Percentiles rank a stretch among this genome's conserved stretches.
Evolutionary conservation across 2,888 invertebrate species (phyloP).

Genomic region (Brenthis hecate): DNA sequence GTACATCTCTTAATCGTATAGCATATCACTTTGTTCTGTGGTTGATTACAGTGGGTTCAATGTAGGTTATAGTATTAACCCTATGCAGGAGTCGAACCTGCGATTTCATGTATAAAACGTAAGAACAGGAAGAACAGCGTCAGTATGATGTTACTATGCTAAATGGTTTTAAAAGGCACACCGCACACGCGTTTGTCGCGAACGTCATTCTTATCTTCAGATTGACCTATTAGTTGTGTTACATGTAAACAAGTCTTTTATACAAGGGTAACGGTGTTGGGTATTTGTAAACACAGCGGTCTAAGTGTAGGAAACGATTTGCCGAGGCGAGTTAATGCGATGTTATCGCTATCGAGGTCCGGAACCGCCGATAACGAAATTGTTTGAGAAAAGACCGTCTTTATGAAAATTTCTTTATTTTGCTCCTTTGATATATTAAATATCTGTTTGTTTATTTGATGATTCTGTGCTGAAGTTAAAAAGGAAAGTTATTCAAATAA

Average conservation of each 20-base stretch:
- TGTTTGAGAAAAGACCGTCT: slow-evolving; percentile 39
- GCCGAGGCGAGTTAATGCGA: slow-evolving; percentile 50
- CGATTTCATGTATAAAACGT: too few relatives aligned
- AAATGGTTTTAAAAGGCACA: too few relatives aligned
- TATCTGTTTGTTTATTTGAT: slow-evolving; percentile 13
- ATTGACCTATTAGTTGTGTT: slow-evolving; percentile 22
- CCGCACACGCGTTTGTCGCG: neutral
- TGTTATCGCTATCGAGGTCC: slow-evolving; percentile 53
- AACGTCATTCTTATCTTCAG: slow-evolving; percentile 3
- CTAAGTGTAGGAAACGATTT: slow-evolving; percentile 52
- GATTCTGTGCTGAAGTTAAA: slow-evolving; percentile 1
- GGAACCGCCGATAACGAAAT: slow-evolving; percentile 49
- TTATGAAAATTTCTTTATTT: slow-evolving; percentile 33
- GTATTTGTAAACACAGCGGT: slow-evolving; percentile 45
- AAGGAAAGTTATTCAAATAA: slow-evolving; percentile 2
- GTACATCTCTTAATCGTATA: too few relatives aligned
- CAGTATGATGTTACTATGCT: too few relatives aligned
- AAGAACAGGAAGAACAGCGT: too few relatives aligned
- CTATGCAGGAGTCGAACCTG: too few relatives aligned
- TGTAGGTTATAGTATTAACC: too few relatives aligned
- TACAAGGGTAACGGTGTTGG: slow-evolving; percentile 34
- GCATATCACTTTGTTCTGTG: too few relatives aligned
- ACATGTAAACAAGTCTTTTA: slow-evolving; percentile 29
- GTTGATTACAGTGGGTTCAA: too few relatives aligned
- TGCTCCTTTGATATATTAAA: slow-evolving; percentile 12